Evolutionary conservation across 2,797 vertebrate genomes (phyloP).

Genomic region (Benthosema pterotum): DNA sequence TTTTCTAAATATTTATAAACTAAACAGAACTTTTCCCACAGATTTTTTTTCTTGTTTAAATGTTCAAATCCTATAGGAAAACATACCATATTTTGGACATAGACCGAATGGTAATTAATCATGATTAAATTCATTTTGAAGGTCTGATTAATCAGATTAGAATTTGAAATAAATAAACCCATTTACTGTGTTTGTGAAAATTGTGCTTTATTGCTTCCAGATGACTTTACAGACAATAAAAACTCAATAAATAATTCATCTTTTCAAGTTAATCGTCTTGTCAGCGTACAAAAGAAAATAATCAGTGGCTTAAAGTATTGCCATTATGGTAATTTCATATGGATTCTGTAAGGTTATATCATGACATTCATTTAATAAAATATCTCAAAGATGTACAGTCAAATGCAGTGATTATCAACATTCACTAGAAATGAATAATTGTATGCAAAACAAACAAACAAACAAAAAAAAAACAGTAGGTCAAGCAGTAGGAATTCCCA

Average conservation of each 20-base stretch:
- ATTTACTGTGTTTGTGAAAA: not conserved
- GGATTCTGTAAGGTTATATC: too few relatives aligned
- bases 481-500: not conserved
- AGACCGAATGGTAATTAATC: too few relatives aligned
- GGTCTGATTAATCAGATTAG: slow-evolving; percentile 19
- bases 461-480: slow-evolving; percentile 9
- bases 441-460: slow-evolving; percentile 10
- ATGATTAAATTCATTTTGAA: too few relatives aligned
- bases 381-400: slow-evolving; percentile 42
- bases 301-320: not conserved
- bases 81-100: too few relatives aligned
- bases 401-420: not conserved
- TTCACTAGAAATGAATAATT: slow-evolving; percentile 17
- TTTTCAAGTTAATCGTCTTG: slow-evolving; percentile 21
- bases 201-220: not conserved
- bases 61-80: too few relatives aligned
- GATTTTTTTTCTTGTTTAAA: too few relatives aligned
- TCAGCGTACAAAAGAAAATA: slow-evolving; percentile 31
- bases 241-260: slow-evolving; percentile 52
- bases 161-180: too few relatives aligned
- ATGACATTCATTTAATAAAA: slow-evolving; percentile 17
- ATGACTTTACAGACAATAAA: slow-evolving; percentile 17
- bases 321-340: slow-evolving; percentile 12
- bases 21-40: too few relatives aligned
- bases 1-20: too few relatives aligned